phyloP scores from a whole-genome alignment of 2,888 invertebrate genomes.

The Scaeva pyrastri region DNA sequence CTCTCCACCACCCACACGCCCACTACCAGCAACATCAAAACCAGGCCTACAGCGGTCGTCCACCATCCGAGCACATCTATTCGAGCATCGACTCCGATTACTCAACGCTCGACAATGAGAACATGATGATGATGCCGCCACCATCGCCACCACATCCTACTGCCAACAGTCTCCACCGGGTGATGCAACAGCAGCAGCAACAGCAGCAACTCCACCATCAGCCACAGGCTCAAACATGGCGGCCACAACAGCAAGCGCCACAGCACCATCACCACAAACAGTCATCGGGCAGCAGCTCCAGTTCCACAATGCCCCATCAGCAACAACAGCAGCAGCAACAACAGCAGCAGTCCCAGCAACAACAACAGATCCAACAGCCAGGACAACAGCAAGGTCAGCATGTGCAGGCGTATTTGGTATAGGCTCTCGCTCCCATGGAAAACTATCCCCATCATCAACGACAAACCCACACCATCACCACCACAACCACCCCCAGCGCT shows the following conservation, averaged over 20 bases:
- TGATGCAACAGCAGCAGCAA: constrained; percentile 77
- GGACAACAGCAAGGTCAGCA: constrained; percentile 83
- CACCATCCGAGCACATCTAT: constrained; percentile 94
- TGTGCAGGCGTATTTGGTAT: constrained; percentile 80
- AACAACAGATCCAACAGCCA: constrained; percentile 57
- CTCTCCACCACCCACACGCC: constrained; percentile 79
- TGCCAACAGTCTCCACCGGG: constrained; percentile 77
- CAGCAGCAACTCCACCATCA: constrained; percentile 77
- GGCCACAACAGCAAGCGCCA: constrained; percentile 82
- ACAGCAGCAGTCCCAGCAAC: constrained; percentile 53
- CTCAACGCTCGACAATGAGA: constrained; percentile 84
- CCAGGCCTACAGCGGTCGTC: constrained; percentile 84
- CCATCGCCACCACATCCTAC: constrained; percentile 77
- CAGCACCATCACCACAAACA: constrained; percentile 83
- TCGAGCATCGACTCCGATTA: constrained; percentile 95
- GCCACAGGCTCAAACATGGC: constrained; percentile 84
- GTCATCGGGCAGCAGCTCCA: constrained; percentile 79
- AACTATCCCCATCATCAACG: constrained; percentile 50
- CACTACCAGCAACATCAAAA: constrained; percentile 84
- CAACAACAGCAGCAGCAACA: constrained; percentile 76
- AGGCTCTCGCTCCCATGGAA: constrained; percentile 55
- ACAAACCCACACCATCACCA: too few relatives aligned
- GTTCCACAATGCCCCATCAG: constrained; percentile 78
- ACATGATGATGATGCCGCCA: constrained; percentile 83
- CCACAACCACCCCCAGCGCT: constrained; percentile 70